These are phyloP conservation scores for Contarinia nasturtii DNA, from an alignment of 1,140 invertebrate genomes.

Conservation along the genomic window DNA sequence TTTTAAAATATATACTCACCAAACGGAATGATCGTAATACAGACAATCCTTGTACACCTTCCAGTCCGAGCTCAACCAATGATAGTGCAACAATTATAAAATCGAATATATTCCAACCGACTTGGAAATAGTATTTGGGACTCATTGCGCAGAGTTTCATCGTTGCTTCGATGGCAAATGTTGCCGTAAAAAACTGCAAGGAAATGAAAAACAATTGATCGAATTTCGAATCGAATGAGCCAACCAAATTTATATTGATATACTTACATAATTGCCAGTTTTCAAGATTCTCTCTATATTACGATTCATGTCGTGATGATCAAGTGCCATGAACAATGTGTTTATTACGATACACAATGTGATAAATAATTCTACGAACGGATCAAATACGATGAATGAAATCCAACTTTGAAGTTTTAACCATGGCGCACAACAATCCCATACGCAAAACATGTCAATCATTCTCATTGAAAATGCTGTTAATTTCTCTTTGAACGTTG, in stretches of 20 bases:
- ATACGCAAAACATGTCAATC: constrained; percentile 88
- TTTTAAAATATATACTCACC: constrained; percentile 54
- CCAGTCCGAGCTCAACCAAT: constrained; percentile 77
- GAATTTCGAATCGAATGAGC: background rate
- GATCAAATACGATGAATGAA: constrained; percentile 86
- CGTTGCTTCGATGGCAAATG: constrained; percentile 91
- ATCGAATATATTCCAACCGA: constrained; percentile 98
- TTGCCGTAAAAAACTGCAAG: constrained; percentile 89
- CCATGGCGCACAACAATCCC: constrained; percentile 90
- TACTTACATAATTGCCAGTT: constrained; percentile 85
- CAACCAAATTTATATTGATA: background rate
- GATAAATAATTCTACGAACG: constrained; percentile 95
- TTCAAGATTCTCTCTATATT: constrained; percentile 69
- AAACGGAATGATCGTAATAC: constrained; percentile 94
- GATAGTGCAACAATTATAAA: constrained; percentile 94
- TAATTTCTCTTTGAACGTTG: constrained; percentile 69
- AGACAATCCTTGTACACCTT: constrained; percentile 86
- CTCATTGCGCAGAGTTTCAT: constrained; percentile 93
- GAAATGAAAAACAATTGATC: background rate
- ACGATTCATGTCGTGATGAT: constrained; percentile 85
- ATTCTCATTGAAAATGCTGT: constrained; percentile 52
- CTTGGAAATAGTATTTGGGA: constrained; percentile 94
- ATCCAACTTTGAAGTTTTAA: constrained; percentile 77
- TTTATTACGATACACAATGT: constrained; percentile 96
- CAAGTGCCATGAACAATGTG: constrained; percentile 94